Evolutionary conservation across 2,113 vertebrate species (phyloP), one percentile per base, ranked within the genome.

Genomic region (Chunga burmeisteri): DNA sequence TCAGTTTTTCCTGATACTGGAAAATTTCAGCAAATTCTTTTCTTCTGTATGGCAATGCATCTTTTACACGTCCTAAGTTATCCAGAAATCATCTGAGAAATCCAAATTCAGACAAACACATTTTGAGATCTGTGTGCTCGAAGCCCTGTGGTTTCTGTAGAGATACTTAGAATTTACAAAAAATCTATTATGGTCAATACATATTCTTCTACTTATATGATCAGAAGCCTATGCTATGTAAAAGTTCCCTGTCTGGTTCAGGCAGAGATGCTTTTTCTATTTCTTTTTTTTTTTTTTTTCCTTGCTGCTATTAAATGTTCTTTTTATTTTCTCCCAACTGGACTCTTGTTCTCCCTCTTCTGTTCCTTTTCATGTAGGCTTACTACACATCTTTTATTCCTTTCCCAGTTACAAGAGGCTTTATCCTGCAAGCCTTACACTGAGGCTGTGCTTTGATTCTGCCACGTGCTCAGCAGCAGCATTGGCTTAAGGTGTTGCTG

Each of bases 341-440:
- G 53, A 29, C 10, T 34, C 22, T 22, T 30, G 10, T 61, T 85
- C 93, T 78, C 26, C 20, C 17, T 74, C 46, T 56, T 36, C 40
- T 38, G 2, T 29, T 49, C 26, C 22, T 1, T 42, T 52, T 30
- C 30, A 7, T 32, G 18, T 66, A 0, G 0, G 12, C 17, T 80
- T 61, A 16, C 30, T 49, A 55, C 18, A 29, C 62, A 44, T 19
- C 25, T 53, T 50, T 42, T 63, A 52, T 71, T 88, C 61, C 36
- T 83, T 34, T 56, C 40, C 27, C 40, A 32, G 23, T 75, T 58
- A 20, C 9, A 15, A n/a, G 62, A 21, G 32, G 26, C 36, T 71
- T 32, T 79, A 36, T 93, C 74, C 75, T 46, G 38, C 4, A 13
- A 29, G 16, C 40, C 30, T 84, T 62, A 11, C 9, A 1, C 32